Evolutionary conservation across 2,888 invertebrate genomes (phyloP), one percentile per base, ranked within the genome.

Genomic region (Atrina japonica): DNA sequence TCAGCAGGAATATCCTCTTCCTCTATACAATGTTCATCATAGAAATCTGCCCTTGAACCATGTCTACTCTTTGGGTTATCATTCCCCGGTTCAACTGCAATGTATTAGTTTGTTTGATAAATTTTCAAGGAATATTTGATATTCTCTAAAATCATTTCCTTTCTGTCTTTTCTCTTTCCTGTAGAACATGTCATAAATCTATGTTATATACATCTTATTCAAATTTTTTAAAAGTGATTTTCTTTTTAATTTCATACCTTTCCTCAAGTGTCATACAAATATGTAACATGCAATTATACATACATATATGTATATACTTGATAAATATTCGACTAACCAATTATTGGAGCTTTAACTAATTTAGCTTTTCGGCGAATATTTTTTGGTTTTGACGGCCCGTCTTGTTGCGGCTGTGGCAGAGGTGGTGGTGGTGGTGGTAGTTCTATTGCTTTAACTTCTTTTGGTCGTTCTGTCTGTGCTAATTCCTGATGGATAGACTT

Each of bases 261-360:
- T n/a, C n/a, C n/a, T n/a, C n/a, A n/a, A n/a, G n/a, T n/a, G n/a
- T n/a, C n/a, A n/a, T n/a, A n/a, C 40, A 47, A 14, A 60, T 21
- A 23, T 25, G 21, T 50, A 1, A 50, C 11, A 21, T 23, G 18
- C 25, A n/a, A n/a, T n/a, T n/a, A n/a, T n/a, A n/a, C n/a, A n/a
- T n/a, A n/a, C n/a, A n/a, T n/a, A n/a, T n/a, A n/a, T n/a, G n/a
- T n/a, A n/a, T n/a, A n/a, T n/a, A n/a, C n/a, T n/a, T n/a, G n/a
- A n/a, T n/a, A n/a, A n/a, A n/a, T n/a, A n/a, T n/a, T n/a, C n/a
- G n/a, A n/a, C 25, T 1, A 18, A 68, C 72, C 72, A 53, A 72
- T 68, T 14, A 72, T 65, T 7, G 72, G 72, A 2, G 61, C 43
- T 58, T 67, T 72, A 1, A 64, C 43, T n/a, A 60, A 40, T 52